These are phyloP conservation scores for Prunella strophiata DNA, from an alignment of 2,797 vertebrate species.

Conservation along the genomic window DNA sequence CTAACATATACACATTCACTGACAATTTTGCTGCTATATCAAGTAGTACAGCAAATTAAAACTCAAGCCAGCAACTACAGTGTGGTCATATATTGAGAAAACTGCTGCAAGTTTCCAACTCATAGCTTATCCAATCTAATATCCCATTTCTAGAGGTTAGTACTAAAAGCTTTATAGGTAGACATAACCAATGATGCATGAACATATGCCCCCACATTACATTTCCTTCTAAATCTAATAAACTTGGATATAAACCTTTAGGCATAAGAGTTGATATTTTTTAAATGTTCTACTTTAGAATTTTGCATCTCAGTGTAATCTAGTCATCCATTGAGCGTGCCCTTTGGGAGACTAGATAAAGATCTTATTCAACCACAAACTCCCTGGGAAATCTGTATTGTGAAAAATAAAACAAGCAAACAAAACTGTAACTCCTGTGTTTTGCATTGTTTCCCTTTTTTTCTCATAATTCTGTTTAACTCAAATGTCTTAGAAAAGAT, in stretches of 20 bases:
- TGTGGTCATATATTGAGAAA: neutral
- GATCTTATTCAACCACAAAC: neutral
- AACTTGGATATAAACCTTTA: neutral
- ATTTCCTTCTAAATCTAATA: neutral
- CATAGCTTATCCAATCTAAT: neutral
- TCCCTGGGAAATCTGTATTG: neutral
- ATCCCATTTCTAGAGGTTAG: neutral
- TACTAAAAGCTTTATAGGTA: neutral
- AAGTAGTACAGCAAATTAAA: neutral
- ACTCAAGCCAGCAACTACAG: neutral
- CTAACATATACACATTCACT: neutral
- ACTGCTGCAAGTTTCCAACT: neutral
- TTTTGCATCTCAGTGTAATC: neutral
- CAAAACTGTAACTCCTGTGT: neutral
- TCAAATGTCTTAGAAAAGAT: neutral
- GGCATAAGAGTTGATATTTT: neutral
- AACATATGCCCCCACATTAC: neutral
- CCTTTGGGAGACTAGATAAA: neutral
- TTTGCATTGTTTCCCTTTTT: neutral
- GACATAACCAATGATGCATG: neutral
- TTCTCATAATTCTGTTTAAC: neutral
- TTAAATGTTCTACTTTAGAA: neutral
- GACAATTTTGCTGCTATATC: neutral
- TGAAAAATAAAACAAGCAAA: neutral
- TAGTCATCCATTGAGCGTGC: neutral